phyloP scores from a whole-genome alignment of 1,140 invertebrate species.

The Tribolium madens region DNA sequence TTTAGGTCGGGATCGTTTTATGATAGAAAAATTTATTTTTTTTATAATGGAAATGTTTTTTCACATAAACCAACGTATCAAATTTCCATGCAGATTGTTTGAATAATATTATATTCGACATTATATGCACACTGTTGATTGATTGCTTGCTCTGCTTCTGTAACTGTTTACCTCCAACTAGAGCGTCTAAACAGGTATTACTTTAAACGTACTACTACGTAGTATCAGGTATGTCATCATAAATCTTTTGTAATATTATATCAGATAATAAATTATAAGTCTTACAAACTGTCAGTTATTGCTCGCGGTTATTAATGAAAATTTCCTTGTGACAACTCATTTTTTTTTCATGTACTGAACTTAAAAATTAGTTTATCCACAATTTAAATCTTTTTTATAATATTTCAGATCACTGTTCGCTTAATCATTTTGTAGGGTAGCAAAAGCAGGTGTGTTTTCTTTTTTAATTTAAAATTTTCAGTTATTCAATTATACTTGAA shows the following conservation, averaged over 20 bases:
- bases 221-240: neutral
- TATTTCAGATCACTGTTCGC: neutral
- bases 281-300: neutral
- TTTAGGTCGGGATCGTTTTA: too few relatives aligned
- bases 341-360: too few relatives aligned
- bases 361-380: too few relatives aligned
- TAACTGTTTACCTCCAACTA: conserved; percentile 1
- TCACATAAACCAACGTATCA: neutral
- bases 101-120: conserved; percentile 1
- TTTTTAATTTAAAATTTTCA: neutral
- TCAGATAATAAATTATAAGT: neutral
- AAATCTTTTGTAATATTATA: conserved; percentile 3
- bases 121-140: conserved; percentile 1
- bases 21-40: neutral
- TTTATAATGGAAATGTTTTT: neutral
- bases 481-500: neutral
- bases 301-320: neutral
- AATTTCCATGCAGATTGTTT: conserved; percentile 17
- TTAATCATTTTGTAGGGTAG: neutral
- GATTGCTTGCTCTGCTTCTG: conserved; percentile 1
- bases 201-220: conserved; percentile 1
- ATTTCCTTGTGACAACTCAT: too few relatives aligned
- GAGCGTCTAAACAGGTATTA: conserved; percentile 16
- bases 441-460: neutral
- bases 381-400: neutral